phyloP scores from a whole-genome alignment of 2,888 invertebrate species.

The Chymomyza fuscimana region DNA sequence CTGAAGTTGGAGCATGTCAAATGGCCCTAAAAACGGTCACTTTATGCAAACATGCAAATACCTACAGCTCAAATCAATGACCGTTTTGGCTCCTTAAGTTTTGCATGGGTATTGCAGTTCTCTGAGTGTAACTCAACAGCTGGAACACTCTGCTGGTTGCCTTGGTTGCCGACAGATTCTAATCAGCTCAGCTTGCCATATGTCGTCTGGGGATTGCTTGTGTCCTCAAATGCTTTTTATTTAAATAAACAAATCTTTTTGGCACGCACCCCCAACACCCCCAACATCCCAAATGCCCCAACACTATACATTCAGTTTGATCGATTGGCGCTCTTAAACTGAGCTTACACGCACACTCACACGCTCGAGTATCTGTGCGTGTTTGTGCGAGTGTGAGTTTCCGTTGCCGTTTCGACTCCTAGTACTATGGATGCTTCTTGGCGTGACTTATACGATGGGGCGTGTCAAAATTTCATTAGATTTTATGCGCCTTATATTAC shows the following conservation, averaged over 20 bases:
- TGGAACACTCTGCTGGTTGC: not conserved
- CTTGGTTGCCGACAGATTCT: not conserved
- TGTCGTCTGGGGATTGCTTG: not conserved
- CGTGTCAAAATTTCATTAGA: slow-evolving; percentile 64
- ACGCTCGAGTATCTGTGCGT: not conserved
- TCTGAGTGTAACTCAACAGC: no score
- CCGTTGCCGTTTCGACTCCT: slow-evolving; percentile 57
- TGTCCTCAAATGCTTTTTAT: not conserved
- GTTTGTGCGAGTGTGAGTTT: slow-evolving; percentile 42
- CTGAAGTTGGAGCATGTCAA: not conserved
- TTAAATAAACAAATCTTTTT: slow-evolving; percentile 51
- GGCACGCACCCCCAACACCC: slow-evolving; percentile 25
- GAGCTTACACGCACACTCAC: slow-evolving; percentile 23
- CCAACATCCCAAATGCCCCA: slow-evolving; percentile 19
- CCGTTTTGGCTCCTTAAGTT: not conserved
- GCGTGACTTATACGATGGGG: slow-evolving; percentile 63
- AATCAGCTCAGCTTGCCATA: not conserved
- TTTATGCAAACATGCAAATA: no score
- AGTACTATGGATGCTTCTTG: slow-evolving; percentile 56
- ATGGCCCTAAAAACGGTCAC: not conserved
- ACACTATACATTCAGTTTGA: slow-evolving; percentile 23
- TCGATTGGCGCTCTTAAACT: slow-evolving; percentile 54
- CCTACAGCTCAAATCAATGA: not conserved
- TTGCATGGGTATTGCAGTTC: not conserved
- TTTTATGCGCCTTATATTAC: slow-evolving; percentile 43